These are phyloP conservation scores for Anastrepha ludens DNA, from an alignment of 1,140 invertebrate species.

Conservation along the genomic window DNA sequence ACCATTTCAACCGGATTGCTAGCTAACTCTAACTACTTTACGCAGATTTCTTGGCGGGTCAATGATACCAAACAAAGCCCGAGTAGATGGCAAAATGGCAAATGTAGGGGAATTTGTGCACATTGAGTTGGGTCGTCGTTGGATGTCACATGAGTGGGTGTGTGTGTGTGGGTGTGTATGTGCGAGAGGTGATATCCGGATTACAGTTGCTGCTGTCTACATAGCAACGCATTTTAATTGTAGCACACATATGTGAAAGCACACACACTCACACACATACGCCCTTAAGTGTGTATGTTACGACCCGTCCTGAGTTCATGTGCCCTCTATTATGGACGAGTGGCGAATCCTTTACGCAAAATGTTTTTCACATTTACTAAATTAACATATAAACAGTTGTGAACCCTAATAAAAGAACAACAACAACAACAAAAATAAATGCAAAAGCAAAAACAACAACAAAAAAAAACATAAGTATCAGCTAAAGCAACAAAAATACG, in stretches of 20 bases:
- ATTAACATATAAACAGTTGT: slow-evolving; percentile 43
- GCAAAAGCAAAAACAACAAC: neutral
- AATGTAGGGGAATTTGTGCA: neutral
- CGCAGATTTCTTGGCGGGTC: slow-evolving; percentile 28
- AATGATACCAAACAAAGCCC: neutral
- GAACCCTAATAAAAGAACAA: neutral
- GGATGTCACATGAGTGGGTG: neutral
- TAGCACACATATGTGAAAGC: neutral
- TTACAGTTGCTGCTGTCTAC: neutral
- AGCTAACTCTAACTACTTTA: slow-evolving; percentile 29
- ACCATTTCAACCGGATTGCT: slow-evolving; percentile 30
- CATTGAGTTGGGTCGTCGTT: slow-evolving; percentile 12
- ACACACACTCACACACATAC: neutral
- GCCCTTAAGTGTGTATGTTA: neutral
- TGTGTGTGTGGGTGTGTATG: neutral
- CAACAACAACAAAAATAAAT: neutral
- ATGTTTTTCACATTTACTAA: slow-evolving; percentile 8
- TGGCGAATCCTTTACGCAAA: neutral
- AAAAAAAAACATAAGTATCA: neutral
- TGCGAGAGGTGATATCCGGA: neutral
- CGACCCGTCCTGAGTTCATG: neutral
- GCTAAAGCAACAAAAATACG: neutral
- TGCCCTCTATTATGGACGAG: neutral
- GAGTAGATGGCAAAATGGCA: neutral
- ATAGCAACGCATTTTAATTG: neutral